A percentile compares a stretch with the other conserved stretches of the same genome.
phyloP scores from a whole-genome alignment of 2,797 vertebrate genomes.

The Onychomys arenicola region DNA sequence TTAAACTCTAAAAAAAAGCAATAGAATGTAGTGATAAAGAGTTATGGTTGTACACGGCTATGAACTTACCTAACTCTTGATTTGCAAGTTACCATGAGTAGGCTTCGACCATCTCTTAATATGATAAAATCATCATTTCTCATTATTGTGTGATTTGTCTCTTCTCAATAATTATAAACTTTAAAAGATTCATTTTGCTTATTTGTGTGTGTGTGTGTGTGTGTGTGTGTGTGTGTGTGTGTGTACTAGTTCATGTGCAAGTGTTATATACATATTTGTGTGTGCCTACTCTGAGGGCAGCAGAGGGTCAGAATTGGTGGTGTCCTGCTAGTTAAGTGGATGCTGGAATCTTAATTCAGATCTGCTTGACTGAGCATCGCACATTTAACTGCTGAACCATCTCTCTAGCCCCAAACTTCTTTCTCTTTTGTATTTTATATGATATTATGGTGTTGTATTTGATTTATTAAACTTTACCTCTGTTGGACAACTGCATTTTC shows the following conservation, averaged over 20 bases:
- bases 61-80: neutral
- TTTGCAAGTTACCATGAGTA: neutral
- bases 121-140: neutral
- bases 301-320: neutral
- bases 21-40: neutral
- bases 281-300: neutral
- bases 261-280: neutral
- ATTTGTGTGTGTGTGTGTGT: neutral
- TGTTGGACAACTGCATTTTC: neutral
- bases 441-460: neutral
- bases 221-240: neutral
- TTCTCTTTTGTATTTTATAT: neutral
- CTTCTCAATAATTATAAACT: neutral
- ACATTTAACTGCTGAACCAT: neutral
- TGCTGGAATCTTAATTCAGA: neutral
- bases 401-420: neutral
- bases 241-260: neutral
- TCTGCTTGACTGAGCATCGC: neutral
- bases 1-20: neutral
- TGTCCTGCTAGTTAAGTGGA: neutral
- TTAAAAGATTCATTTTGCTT: neutral
- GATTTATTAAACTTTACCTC: neutral
- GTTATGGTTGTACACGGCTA: rapidly evolving
- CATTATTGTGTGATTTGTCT: neutral
- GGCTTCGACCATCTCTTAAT: neutral